phyloP scores from a whole-genome alignment of 2,113 vertebrate species.

The Micronycteris hirsuta region DNA sequence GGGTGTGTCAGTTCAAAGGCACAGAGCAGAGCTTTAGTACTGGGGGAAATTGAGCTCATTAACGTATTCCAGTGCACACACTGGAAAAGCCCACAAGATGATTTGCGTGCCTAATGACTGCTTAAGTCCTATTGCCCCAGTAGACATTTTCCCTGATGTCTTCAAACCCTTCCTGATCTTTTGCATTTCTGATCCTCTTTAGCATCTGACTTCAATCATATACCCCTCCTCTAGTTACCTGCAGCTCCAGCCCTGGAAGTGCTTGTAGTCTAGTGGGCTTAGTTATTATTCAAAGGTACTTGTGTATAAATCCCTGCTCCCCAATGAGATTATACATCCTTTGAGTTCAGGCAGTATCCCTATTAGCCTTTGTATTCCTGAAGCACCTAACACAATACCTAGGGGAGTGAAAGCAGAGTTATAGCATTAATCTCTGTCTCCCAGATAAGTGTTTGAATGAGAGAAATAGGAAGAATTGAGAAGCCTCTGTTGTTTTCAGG shows the following conservation, averaged over 20 bases:
- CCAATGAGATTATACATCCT: background rate
- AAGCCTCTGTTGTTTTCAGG: background rate
- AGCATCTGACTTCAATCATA: background rate
- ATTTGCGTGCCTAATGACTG: constrained; percentile 24
- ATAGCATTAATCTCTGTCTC: background rate
- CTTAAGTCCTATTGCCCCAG: background rate
- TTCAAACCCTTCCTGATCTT: background rate
- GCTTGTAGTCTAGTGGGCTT: background rate
- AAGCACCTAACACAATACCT: background rate
- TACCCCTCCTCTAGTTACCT: background rate
- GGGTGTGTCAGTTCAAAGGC: constrained; percentile 56
- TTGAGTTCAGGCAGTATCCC: background rate
- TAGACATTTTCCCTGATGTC: background rate
- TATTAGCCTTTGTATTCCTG: constrained; percentile 5
- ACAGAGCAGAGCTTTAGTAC: background rate
- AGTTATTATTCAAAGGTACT: background rate
- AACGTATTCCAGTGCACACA: background rate
- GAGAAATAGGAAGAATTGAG: background rate
- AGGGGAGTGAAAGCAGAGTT: background rate
- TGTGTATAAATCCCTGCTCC: background rate
- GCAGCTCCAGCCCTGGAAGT: background rate
- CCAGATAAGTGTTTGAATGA: background rate
- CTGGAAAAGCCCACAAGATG: background rate
- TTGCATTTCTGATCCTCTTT: background rate
- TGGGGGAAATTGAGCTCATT: constrained; percentile 26